Conservation (phyloP, 2,888 invertebrate genomes). For the Nemoura dubitans region DNA sequence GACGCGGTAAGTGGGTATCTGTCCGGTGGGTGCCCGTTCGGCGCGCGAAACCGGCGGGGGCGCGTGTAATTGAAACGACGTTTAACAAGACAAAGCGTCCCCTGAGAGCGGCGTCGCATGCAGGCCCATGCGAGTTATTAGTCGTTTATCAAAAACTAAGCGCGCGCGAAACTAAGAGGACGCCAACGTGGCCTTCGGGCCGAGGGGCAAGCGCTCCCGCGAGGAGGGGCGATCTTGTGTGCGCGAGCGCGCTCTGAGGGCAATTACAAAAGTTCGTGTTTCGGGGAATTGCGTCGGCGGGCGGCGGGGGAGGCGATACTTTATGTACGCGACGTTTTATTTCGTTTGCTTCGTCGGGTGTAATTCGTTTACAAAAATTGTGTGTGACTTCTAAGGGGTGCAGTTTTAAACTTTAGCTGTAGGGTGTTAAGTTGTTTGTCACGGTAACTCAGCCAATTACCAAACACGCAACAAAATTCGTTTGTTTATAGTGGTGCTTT, state of each 20-base stretch:
- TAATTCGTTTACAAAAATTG: neutral
- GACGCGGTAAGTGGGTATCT: neutral
- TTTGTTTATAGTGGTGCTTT: too few species aligned
- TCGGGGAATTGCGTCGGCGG: neutral
- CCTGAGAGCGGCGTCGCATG: neutral
- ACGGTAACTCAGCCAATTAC: too few species aligned
- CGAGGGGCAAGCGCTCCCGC: neutral
- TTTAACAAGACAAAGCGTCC: constrained; percentile 13
- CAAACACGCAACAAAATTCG: too few species aligned
- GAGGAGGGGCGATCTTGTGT: neutral
- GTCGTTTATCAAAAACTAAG: neutral
- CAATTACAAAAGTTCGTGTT: neutral
- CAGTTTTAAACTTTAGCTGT: too few species aligned
- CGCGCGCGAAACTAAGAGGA: neutral
- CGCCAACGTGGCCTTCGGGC: neutral
- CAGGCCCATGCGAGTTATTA: neutral
- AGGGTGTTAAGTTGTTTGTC: too few species aligned
- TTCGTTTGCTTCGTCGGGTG: neutral
- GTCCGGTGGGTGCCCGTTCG: neutral
- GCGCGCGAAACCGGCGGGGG: neutral
- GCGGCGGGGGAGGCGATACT: neutral
- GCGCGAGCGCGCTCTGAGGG: neutral
- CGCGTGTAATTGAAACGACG: constrained; percentile 4
- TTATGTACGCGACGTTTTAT: neutral
- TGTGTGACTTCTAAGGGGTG: neutral